Base-by-base conservation (phyloP, 1,140 invertebrate species). In the Bilobella aurantiaca region DNA sequence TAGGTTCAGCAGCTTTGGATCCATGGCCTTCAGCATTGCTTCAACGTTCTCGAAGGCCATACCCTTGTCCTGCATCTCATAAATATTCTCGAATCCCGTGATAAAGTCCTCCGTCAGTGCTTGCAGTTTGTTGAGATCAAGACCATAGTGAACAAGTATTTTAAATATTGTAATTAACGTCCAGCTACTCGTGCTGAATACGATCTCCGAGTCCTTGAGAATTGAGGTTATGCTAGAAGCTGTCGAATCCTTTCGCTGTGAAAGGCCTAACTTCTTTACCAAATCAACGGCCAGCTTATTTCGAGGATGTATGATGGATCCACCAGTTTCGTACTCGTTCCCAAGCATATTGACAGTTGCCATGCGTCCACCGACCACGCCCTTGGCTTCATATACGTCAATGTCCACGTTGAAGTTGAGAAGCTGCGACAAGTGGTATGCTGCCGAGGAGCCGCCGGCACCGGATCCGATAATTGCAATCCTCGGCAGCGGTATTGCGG, bases 251-350 rank as follows among this genome's bases (percentile, higher is more conserved):
- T n/a, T 58, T 1, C 42, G 21, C 2, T 46, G 23, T 0, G 37
- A 68, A 67, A 74, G 75, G 83, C 82, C 81, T 62, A 84, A 75
- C 58, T 80, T 69, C 56, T 81, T 71, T 3, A 80, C 74, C 75
- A 86, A 84, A 57, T 82, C 73, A 27, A 77, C 74, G 81, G 85
- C 84, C 58, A 85, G 82, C 74, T 79, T 76, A 75, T 86, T 86
- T 66, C 73, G 76, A 0, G 80, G 75, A 73, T 86, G 84, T 74
- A 86, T 81, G 5, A 86, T 75, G 1, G 79, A 72, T 53, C 82
- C 85, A 18, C 85, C 85, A 58, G 80, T 76, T 78, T 86, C 85
- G 75, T 82, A 84, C 34, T 79, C 72, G 47, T 78, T 70, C 21
- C 78, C 75, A 62, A 76, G 74, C 59, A 86, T 75, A 60, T 77